Evolutionary conservation across 2,888 invertebrate genomes (phyloP).

Genomic region (Acrobasis consociella): DNA sequence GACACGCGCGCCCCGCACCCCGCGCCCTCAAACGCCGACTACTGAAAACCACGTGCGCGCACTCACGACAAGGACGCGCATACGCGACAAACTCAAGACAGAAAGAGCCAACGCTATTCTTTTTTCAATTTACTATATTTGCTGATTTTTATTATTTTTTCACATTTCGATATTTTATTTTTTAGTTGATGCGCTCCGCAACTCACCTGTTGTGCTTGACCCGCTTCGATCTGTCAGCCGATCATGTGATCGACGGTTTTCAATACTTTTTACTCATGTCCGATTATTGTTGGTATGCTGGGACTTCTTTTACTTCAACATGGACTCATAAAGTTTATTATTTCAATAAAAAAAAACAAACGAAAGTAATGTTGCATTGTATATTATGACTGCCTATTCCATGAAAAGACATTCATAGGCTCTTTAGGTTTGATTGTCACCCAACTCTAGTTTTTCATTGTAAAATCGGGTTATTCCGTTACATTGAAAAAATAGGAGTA

Average conservation of each 20-base stretch:
- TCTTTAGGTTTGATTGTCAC: constrained; percentile 1
- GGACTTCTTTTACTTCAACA: neutral
- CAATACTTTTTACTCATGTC: constrained; percentile 54
- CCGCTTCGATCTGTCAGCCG: constrained; percentile 76
- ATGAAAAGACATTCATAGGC: neutral
- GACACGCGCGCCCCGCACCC: constrained; percentile 45
- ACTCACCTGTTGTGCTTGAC: constrained; percentile 83
- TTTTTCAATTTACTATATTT: constrained; percentile 82
- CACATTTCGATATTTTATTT: constrained; percentile 83
- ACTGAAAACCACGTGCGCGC: constrained; percentile 75
- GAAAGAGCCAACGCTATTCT: constrained; percentile 61
- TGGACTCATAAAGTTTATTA: neutral
- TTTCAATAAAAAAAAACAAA: neutral
- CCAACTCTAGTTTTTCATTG: neutral
- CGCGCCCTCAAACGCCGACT: constrained; percentile 46
- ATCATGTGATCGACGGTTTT: constrained; percentile 77
- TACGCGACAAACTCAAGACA: constrained; percentile 33
- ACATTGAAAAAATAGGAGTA: no score
- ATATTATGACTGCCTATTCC: no score
- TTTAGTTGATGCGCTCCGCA: constrained; percentile 81
- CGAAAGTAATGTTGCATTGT: no score
- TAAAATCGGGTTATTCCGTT: no score
- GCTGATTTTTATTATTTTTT: constrained; percentile 82
- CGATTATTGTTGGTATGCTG: constrained; percentile 15
- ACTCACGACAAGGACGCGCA: constrained; percentile 59